A percentile compares a stretch with the other conserved stretches of the same genome.
These are phyloP conservation scores for Stichodactyla helianthus DNA, from an alignment of 64 coral and sea anemone genomes.

Conservation along the genomic window DNA sequence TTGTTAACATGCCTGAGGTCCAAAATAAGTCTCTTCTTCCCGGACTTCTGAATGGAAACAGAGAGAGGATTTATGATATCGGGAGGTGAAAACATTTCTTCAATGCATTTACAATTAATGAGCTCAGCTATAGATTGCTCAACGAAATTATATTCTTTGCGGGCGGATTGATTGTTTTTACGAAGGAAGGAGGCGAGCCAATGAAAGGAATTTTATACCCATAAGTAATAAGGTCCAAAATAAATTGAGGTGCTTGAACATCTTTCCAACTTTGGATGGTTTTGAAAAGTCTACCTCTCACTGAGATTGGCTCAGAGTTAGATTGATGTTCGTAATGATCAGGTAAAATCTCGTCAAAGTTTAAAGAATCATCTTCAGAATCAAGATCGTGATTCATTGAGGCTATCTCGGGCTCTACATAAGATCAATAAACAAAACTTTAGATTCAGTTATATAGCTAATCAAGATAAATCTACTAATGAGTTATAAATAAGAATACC, in stretches of 20 bases:
- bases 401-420: no score
- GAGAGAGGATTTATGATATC: conserved; percentile 48
- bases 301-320: background rate
- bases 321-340: conserved; percentile 27
- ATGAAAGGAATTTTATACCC: conserved; percentile 54
- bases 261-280: conserved; percentile 25
- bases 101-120: conserved; percentile 17
- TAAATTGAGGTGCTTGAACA: conserved; percentile 38
- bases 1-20: conserved; percentile 39
- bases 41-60: conserved; percentile 38
- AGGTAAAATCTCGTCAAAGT: background rate
- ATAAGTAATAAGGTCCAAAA: conserved; percentile 40
- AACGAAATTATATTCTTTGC: conserved; percentile 32
- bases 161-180: conserved; percentile 48
- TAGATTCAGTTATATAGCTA: no score
- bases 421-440: no score
- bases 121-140: conserved; percentile 24
- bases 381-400: no score
- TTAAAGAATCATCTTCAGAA: background rate
- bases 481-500: no score
- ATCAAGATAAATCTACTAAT: no score
- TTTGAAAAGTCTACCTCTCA: conserved; percentile 27
- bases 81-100: conserved; percentile 18
- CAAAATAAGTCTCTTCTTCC: conserved; percentile 38
- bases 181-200: conserved; percentile 13